Evolutionary conservation across 2,113 vertebrate genomes (phyloP).

Genomic region (Stegastes partitus): DNA sequence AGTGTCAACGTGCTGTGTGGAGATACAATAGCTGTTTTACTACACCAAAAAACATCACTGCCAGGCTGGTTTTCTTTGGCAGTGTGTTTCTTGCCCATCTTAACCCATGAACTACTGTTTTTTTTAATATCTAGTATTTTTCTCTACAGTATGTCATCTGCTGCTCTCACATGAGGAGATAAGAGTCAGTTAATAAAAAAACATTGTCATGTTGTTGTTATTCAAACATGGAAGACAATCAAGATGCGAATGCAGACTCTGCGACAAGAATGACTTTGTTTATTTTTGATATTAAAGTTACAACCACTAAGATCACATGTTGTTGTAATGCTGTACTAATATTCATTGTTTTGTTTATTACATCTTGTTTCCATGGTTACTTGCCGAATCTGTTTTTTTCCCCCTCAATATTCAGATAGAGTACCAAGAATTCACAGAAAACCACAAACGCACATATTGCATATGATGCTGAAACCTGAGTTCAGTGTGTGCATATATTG

Average conservation of each 20-base stretch:
- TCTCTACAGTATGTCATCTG: background rate
- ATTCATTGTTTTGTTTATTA: background rate
- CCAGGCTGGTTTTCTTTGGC: slow-evolving; percentile 15
- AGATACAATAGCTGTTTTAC: slow-evolving; percentile 59
- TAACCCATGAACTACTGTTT: background rate
- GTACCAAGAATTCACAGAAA: background rate
- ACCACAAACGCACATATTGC: background rate
- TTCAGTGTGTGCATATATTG: background rate
- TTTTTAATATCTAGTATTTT: background rate
- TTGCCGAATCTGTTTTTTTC: background rate
- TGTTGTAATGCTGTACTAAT: background rate
- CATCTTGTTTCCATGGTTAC: slow-evolving; percentile 2
- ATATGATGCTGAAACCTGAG: background rate
- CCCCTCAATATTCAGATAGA: background rate
- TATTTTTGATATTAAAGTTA: background rate
- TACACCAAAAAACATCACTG: slow-evolving; percentile 8
- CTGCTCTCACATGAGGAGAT: background rate
- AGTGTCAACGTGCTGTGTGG: slow-evolving; percentile 45
- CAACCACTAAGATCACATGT: background rate
- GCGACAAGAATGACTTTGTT: background rate
- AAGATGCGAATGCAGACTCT: background rate
- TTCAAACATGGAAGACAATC: too few relatives aligned
- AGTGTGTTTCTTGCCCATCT: background rate
- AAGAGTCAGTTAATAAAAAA: background rate
- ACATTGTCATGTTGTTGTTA: background rate